phyloP scores from a whole-genome alignment of 2,888 invertebrate species.

The Tetramorium bicarinatum region DNA sequence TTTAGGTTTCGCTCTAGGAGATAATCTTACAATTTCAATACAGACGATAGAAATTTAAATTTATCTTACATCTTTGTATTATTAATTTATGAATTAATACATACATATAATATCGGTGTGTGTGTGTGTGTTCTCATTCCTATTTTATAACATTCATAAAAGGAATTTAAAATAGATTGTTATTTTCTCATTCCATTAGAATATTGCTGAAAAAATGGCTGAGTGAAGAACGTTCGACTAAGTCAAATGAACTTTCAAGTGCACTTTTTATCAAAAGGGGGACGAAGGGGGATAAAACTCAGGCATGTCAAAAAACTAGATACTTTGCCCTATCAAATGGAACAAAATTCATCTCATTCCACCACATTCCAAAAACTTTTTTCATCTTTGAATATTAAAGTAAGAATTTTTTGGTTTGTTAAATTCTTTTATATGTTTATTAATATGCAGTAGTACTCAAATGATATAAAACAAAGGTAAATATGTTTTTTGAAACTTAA shows the following conservation, averaged over 20 bases:
- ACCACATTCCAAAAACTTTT: background rate
- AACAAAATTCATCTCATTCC: background rate
- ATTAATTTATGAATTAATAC: no score
- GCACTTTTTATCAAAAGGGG: background rate
- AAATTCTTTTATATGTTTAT: background rate
- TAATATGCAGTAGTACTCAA: background rate
- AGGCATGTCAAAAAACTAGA: background rate
- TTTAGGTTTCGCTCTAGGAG: no score
- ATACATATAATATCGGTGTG: no score
- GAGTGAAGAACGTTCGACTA: background rate
- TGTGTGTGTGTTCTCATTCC: no score
- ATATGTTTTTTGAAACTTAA: slow-evolving; percentile 2
- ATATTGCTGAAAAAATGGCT: background rate
- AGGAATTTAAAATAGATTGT: no score
- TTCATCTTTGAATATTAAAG: background rate
- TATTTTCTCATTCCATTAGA: background rate
- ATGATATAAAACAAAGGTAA: background rate
- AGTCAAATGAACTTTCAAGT: background rate
- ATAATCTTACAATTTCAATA: no score
- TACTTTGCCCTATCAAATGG: background rate
- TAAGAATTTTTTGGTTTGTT: background rate
- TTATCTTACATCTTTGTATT: no score
- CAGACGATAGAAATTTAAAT: no score
- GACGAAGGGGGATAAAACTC: background rate
- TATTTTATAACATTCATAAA: no score